Evolutionary conservation across 2,797 vertebrate species (phyloP).

Genomic region (Pogonophryne albipinna): DNA sequence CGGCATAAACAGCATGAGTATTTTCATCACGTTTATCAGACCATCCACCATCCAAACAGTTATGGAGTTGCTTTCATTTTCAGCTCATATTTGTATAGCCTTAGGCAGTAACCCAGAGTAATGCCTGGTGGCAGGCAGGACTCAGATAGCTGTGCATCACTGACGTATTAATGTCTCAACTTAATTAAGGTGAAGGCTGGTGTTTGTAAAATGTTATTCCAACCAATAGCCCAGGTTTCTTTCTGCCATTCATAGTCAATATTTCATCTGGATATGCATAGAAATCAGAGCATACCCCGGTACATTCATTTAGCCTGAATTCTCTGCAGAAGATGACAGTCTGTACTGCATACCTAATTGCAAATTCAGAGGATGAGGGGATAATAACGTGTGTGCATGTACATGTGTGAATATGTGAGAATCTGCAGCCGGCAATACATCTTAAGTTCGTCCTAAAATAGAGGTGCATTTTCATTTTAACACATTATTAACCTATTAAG

Average conservation of each 20-base stretch:
- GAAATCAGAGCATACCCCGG: slow-evolving; percentile 55
- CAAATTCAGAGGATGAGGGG: slow-evolving; percentile 74
- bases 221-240: slow-evolving; percentile 68
- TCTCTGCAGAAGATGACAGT: slow-evolving; percentile 61
- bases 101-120: slow-evolving; percentile 72
- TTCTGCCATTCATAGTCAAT: slow-evolving; percentile 72
- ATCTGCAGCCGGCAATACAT: slow-evolving; percentile 49
- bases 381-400: slow-evolving; percentile 66
- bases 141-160: slow-evolving; percentile 75
- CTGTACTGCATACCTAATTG: slow-evolving; percentile 72
- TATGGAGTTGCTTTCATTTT: slow-evolving; percentile 79
- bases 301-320: slow-evolving; percentile 57
- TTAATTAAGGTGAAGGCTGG: slow-evolving; percentile 73
- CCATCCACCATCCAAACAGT: slow-evolving; percentile 72
- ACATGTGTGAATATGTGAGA: slow-evolving; percentile 40
- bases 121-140: slow-evolving; percentile 75
- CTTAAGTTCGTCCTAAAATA: slow-evolving; percentile 71
- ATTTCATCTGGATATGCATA: slow-evolving; percentile 73
- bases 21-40: slow-evolving; percentile 78
- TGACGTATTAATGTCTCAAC: slow-evolving; percentile 72
- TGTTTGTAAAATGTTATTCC: slow-evolving; percentile 71
- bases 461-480: slow-evolving; percentile 72
- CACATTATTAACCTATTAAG: slow-evolving; percentile 76
- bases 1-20: slow-evolving; percentile 68
- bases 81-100: slow-evolving; percentile 78